phyloP scores from a whole-genome alignment of 2,888 invertebrate genomes.

The Tetanocera ferruginea region DNA sequence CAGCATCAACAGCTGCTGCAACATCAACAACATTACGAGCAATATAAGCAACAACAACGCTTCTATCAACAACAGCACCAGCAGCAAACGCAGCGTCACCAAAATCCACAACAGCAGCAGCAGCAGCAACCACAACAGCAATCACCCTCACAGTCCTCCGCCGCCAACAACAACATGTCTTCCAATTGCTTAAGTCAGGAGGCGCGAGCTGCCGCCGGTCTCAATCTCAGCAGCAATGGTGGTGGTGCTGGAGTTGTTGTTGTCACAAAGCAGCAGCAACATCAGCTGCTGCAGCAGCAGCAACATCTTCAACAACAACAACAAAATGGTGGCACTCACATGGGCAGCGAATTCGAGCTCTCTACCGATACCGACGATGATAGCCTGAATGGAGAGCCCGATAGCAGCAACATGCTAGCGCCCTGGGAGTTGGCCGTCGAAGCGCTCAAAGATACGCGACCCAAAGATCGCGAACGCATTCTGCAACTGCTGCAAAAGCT shows the following conservation, averaged over 20 bases:
- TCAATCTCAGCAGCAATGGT: conserved; percentile 62
- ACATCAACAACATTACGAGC: conserved; percentile 52
- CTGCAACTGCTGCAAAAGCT: conserved; percentile 65
- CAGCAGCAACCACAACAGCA: conserved; percentile 40
- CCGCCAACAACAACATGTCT: conserved; percentile 50
- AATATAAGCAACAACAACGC: conserved; percentile 56
- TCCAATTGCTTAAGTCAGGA: conserved; percentile 45
- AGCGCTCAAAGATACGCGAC: conserved; percentile 65
- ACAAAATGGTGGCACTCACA: conserved; percentile 53
- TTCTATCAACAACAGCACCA: conserved; percentile 47
- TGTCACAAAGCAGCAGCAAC: conserved; percentile 59
- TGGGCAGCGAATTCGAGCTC: conserved; percentile 76
- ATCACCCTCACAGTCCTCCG: conserved; percentile 45
- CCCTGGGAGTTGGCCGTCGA: conserved; percentile 69
- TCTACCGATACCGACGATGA: conserved; percentile 84
- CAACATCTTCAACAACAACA: conserved; percentile 39
- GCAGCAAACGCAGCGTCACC: conserved; percentile 56
- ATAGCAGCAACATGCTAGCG: conserved; percentile 68
- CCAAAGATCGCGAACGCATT: conserved; percentile 67
- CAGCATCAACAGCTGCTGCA: conserved; percentile 48
- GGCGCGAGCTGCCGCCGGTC: conserved; percentile 47
- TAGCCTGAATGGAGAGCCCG: conserved; percentile 69
- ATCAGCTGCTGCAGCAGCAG: conserved; percentile 52
- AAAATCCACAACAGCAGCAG: conserved; percentile 48
- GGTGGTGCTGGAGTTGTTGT: conserved; percentile 45